Evolutionary conservation across 2,888 invertebrate species (phyloP).

Genomic region (Zaprionus lineosus): DNA sequence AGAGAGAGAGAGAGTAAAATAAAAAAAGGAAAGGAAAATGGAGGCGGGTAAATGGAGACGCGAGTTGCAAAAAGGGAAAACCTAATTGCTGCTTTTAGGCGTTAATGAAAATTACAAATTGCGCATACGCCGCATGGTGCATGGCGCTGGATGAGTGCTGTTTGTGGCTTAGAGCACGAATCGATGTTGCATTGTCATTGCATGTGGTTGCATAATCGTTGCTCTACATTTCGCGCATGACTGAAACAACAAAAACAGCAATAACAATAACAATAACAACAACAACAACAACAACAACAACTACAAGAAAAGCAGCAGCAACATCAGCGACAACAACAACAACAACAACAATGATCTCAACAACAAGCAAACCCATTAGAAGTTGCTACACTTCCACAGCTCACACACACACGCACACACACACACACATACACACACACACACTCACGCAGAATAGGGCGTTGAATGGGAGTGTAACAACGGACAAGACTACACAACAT

Average conservation of each 20-base stretch:
- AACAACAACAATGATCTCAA: conserved; percentile 40
- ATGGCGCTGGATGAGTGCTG: not conserved
- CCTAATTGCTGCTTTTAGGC: conserved; percentile 60
- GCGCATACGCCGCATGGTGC: conserved; percentile 63
- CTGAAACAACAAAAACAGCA: conserved; percentile 37
- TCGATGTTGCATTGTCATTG: conserved; percentile 65
- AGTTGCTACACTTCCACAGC: conserved; percentile 63
- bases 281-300: conserved; percentile 51
- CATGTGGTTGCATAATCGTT: conserved; percentile 73
- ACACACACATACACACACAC: not conserved
- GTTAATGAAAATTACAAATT: conserved; percentile 73
- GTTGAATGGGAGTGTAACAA: too few relatives aligned
- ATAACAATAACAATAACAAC: conserved; percentile 28
- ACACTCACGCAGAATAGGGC: too few relatives aligned
- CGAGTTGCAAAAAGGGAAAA: conserved; percentile 21
- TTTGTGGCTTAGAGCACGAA: conserved; percentile 5
- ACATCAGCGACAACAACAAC: conserved; percentile 22
- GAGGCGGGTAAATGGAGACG: too few relatives aligned
- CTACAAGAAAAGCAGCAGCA: too few relatives aligned
- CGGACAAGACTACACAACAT: too few relatives aligned
- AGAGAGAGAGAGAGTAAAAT: too few relatives aligned
- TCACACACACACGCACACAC: conserved; percentile 6
- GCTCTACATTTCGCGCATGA: conserved; percentile 71
- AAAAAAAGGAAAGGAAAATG: too few relatives aligned
- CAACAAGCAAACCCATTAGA: conserved; percentile 72